These are phyloP conservation scores for Neelides folsomi DNA, from an alignment of 2,888 invertebrate species.

Conservation along the genomic window DNA sequence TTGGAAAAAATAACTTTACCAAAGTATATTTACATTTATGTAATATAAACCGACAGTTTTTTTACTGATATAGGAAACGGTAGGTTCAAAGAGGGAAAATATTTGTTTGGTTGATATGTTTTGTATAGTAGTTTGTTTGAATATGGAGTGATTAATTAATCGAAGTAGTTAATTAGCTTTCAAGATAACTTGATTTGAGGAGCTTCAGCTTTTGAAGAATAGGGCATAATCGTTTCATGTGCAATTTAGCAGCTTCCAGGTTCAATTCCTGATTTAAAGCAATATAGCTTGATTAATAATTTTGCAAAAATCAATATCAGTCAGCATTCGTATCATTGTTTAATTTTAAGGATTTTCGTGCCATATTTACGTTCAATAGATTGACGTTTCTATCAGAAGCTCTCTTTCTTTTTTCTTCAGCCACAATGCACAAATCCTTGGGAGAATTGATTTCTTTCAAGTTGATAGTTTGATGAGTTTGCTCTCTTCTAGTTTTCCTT, in stretches of 20 bases:
- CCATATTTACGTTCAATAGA: slow-evolving; percentile 14
- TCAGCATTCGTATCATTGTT: neutral
- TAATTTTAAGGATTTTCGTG: neutral
- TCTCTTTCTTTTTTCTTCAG: slow-evolving; percentile 6
- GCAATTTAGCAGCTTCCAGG: slow-evolving; percentile 16
- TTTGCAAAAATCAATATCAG: neutral
- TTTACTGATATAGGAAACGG: too few relatives aligned
- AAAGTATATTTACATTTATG: too few relatives aligned
- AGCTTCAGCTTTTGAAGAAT: slow-evolving; percentile 16
- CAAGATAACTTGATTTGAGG: slow-evolving; percentile 11
- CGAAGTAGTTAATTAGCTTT: too few relatives aligned
- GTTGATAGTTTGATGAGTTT: slow-evolving; percentile 6
- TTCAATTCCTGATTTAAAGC: slow-evolving; percentile 16
- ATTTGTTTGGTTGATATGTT: too few relatives aligned
- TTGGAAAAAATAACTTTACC: too few relatives aligned
- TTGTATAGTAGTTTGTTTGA: too few relatives aligned
- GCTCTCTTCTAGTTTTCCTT: too few relatives aligned
- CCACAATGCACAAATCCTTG: slow-evolving; percentile 12
- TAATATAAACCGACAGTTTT: too few relatives aligned
- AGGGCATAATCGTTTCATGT: slow-evolving; percentile 22
- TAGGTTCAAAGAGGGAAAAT: too few relatives aligned
- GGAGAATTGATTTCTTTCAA: slow-evolving; percentile 11
- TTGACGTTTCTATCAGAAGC: slow-evolving; percentile 16
- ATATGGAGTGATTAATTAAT: too few relatives aligned
- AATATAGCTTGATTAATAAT: neutral